Evolutionary conservation across 2,888 invertebrate species (phyloP).

Genomic region (Volucella inanis): DNA sequence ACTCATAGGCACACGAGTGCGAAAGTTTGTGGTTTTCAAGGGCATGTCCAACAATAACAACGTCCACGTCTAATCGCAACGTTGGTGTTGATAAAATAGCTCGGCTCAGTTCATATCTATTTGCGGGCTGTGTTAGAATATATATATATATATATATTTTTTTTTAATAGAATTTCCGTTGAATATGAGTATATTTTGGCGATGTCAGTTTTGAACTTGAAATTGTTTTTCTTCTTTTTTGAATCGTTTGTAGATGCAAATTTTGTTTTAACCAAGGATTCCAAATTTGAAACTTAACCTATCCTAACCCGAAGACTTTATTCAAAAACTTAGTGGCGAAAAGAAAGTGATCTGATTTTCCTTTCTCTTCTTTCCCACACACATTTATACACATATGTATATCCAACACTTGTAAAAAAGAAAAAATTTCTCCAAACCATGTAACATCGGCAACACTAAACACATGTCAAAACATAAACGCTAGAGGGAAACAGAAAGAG

Average conservation of each 20-base stretch:
- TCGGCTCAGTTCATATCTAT: slow-evolving; percentile 16
- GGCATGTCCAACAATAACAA: slow-evolving; percentile 57
- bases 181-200: neutral
- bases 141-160: too few species aligned
- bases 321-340: neutral
- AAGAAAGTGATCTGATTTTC: slow-evolving; percentile 53
- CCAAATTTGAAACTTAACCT: slow-evolving; percentile 14
- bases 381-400: neutral
- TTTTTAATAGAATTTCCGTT: slow-evolving; percentile 28
- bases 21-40: slow-evolving; percentile 48
- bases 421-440: slow-evolving; percentile 42
- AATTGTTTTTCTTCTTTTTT: neutral
- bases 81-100: slow-evolving; percentile 41
- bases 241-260: neutral
- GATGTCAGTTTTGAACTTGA: slow-evolving; percentile 54
- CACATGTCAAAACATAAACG: neutral
- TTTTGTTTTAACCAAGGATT: too few species aligned
- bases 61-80: slow-evolving; percentile 32
- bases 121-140: slow-evolving; percentile 5
- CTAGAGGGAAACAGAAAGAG: slow-evolving; percentile 2
- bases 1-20: slow-evolving; percentile 29
- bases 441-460: slow-evolving; percentile 44
- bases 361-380: slow-evolving; percentile 7
- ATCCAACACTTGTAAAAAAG: slow-evolving; percentile 5
- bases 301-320: neutral